Evolutionary conservation across 2,113 vertebrate species (phyloP).

Genomic region (Lophura nycthemera): DNA sequence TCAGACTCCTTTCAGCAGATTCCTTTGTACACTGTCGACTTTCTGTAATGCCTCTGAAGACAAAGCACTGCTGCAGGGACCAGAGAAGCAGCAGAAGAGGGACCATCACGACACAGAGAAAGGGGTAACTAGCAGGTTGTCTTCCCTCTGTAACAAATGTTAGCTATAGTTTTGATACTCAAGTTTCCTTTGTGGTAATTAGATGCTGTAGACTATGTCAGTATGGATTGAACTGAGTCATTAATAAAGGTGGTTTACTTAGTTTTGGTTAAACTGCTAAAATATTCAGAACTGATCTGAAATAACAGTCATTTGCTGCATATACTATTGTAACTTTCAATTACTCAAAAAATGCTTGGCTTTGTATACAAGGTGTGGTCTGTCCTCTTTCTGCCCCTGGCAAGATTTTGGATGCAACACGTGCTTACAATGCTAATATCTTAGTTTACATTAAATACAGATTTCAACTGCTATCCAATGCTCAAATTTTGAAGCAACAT

Average conservation of each 20-base stretch:
- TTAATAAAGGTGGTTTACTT: background rate
- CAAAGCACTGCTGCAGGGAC: background rate
- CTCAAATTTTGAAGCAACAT: background rate
- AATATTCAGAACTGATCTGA: background rate
- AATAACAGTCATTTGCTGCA: background rate
- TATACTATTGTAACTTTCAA: background rate
- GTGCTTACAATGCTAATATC: background rate
- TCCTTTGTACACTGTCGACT: background rate
- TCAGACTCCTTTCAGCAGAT: background rate
- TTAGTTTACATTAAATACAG: background rate
- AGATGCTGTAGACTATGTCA: background rate
- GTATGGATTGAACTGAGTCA: background rate
- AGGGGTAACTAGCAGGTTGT: background rate
- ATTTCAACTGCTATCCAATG: background rate
- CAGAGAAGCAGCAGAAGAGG: accelerated
- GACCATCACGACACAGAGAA: background rate
- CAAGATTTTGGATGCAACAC: background rate
- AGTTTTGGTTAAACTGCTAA: background rate
- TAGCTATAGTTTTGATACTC: background rate
- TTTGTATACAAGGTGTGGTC: background rate
- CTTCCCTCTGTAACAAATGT: background rate
- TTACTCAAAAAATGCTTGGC: background rate
- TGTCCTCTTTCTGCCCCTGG: background rate
- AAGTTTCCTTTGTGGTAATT: background rate
- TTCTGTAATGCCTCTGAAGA: background rate